These are phyloP conservation scores for Oncorhynchus mykiss DNA, from an alignment of 2,113 vertebrate genomes.

Conservation along the genomic window DNA sequence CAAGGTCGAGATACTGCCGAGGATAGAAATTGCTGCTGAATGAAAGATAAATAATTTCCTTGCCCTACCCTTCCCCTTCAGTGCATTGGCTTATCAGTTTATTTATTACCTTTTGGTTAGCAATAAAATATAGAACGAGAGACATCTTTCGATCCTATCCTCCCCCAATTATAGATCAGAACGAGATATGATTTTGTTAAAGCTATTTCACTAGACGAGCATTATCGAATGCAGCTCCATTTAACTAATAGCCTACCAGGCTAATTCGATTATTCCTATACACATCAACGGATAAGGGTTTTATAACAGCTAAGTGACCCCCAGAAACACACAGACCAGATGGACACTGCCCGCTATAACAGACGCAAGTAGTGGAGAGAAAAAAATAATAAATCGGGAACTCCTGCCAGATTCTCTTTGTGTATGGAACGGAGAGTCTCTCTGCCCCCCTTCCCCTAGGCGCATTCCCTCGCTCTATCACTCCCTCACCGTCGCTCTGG, in stretches of 20 bases:
- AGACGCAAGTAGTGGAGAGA: neutral
- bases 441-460: neutral
- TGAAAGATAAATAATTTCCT: neutral
- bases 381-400: neutral
- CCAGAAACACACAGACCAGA: neutral
- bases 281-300: neutral
- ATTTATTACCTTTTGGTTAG: neutral
- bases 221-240: neutral
- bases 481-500: neutral
- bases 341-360: neutral
- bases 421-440: neutral
- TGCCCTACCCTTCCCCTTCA: neutral
- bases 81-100: neutral
- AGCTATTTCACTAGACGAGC: neutral
- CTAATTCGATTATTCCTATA: neutral
- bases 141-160: neutral
- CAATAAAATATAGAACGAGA: neutral
- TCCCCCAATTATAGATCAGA: neutral
- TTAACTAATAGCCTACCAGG: neutral
- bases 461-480: neutral
- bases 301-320: neutral
- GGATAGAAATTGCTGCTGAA: neutral
- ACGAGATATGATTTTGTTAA: neutral
- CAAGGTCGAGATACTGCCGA: neutral
- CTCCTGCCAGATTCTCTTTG: neutral